Percentiles rank a stretch among this genome's conserved stretches.
Conservation (phyloP, 2,888 invertebrate species). For the Euclidia mi region DNA sequence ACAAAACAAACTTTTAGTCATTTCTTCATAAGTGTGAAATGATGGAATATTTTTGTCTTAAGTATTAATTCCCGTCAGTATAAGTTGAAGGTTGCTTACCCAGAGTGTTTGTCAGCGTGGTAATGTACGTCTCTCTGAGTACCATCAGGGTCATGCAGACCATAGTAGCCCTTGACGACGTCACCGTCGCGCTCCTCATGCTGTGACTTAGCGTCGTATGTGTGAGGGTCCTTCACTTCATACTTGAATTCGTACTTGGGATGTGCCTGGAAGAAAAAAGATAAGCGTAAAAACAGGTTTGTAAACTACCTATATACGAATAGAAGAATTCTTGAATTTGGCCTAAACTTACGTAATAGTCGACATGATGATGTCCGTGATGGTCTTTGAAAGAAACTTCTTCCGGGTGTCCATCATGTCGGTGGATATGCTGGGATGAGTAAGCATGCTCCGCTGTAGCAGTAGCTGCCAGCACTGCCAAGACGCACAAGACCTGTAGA, state of each 20-base stretch:
- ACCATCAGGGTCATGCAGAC: conserved; percentile 76
- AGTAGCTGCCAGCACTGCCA: conserved; percentile 51
- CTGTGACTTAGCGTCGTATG: conserved; percentile 88
- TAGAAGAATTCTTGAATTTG: no score
- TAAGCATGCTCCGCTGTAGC: conserved; percentile 66
- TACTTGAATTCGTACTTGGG: conserved; percentile 73
- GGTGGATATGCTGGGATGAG: conserved; percentile 71
- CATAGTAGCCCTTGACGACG: conserved; percentile 89
- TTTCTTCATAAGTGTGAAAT: background rate
- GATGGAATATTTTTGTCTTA: background rate
- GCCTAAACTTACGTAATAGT: conserved; percentile 49
- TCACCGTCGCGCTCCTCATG: conserved; percentile 88
- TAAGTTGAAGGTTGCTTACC: conserved; percentile 36
- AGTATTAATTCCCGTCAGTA: background rate
- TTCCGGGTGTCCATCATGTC: conserved; percentile 13
- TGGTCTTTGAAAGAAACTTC: conserved; percentile 22
- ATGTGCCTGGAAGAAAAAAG: conserved; percentile 48
- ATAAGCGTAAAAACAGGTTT: background rate
- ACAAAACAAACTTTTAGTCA: conserved; percentile 8
- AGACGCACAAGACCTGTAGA: conserved; percentile 47
- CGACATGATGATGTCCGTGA: conserved; percentile 41
- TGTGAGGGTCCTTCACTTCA: conserved; percentile 87
- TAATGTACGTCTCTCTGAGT: conserved; percentile 82
- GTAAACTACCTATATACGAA: no score
- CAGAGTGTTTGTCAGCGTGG: conserved; percentile 78